phyloP scores from a whole-genome alignment of 2,797 vertebrate genomes.

The Rhinophrynus dorsalis region DNA sequence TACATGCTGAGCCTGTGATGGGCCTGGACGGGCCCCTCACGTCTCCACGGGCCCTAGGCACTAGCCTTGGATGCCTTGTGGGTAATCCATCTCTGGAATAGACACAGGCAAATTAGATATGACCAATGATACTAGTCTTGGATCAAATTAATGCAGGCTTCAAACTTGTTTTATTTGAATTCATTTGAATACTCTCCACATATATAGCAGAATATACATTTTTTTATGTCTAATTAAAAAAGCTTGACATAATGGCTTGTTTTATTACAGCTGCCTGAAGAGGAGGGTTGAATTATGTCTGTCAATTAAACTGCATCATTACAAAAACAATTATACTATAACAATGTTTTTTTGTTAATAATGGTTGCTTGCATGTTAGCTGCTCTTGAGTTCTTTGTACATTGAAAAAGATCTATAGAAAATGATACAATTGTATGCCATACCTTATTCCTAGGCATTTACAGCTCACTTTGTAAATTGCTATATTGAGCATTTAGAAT shows the following conservation, averaged over 20 bases:
- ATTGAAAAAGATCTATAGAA: not conserved
- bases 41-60: too few relatives aligned
- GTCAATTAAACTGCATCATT: conserved; percentile 18
- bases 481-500: conserved; percentile 29
- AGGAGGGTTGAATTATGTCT: not conserved
- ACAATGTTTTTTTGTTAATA: not conserved
- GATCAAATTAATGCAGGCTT: too few relatives aligned
- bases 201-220: not conserved
- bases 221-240: not conserved
- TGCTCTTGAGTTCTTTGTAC: not conserved
- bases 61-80: too few relatives aligned
- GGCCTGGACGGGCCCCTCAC: too few relatives aligned
- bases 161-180: too few relatives aligned
- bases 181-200: too few relatives aligned
- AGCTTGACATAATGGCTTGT: not conserved
- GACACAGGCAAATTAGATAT: too few relatives aligned
- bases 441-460: conserved; percentile 13
- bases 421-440: conserved; percentile 21
- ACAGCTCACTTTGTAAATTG: conserved; percentile 8
- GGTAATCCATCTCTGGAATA: too few relatives aligned
- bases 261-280: not conserved
- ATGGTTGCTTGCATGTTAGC: not conserved
- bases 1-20: too few relatives aligned
- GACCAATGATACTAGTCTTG: too few relatives aligned
- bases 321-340: not conserved